Evolutionary conservation across 2,797 vertebrate genomes (phyloP).

Genomic region (Meda fulgida): DNA sequence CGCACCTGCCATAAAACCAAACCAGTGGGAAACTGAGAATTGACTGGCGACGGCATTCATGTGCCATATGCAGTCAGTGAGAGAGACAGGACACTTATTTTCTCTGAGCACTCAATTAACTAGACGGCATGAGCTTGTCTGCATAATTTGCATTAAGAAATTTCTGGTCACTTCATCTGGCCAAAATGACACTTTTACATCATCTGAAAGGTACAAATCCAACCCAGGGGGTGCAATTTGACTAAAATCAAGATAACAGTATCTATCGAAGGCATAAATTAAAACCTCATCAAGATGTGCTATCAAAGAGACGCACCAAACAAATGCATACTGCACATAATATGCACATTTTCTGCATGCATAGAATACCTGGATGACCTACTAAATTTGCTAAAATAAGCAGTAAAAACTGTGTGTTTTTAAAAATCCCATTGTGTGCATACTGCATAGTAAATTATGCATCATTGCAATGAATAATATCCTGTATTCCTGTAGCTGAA

Average conservation of each 20-base stretch:
- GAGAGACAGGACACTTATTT: neutral
- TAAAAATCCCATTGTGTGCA: neutral
- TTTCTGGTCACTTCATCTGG: neutral
- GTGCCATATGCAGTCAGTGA: neutral
- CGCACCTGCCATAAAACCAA: neutral
- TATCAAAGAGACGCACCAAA: neutral
- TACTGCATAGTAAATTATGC: neutral
- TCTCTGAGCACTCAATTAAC: constrained; percentile 6
- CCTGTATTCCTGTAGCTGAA: neutral
- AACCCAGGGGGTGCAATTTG: neutral
- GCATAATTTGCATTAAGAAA: neutral
- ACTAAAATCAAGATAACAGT: neutral
- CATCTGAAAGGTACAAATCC: neutral
- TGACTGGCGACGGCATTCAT: neutral
- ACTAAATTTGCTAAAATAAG: neutral
- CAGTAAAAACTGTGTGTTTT: neutral
- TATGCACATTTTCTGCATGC: neutral
- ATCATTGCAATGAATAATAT: neutral
- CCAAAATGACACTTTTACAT: neutral
- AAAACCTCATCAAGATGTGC: neutral
- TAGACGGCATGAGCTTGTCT: neutral
- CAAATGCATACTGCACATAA: neutral
- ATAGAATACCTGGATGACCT: neutral
- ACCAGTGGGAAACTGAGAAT: neutral
- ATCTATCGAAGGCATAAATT: neutral